Evolutionary conservation across 2,113 vertebrate genomes (phyloP), one percentile per base, ranked within the genome.

Genomic region (Peromyscus californicus): DNA sequence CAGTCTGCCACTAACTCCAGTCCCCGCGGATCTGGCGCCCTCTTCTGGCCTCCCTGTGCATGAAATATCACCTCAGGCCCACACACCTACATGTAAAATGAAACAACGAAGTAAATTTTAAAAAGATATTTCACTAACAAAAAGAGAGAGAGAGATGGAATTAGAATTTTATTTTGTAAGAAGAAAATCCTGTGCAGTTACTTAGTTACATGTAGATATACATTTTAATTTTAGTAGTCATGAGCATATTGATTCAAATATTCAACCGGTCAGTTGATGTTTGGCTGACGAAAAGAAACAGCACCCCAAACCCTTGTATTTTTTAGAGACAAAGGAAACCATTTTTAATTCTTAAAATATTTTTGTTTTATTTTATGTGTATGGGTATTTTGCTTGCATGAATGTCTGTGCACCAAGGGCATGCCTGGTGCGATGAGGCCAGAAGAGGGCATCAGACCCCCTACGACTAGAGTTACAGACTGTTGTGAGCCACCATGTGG

Each of bases 271-370:
- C 94, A 93, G 48, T 17, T 89, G 75, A 74, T 89, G 48, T 97
- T 97, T 98, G 96, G n/a, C n/a, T 93, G 75, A 69, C 95, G 96
- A 96, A 97, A 90, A 51, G 39, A 51, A 65, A 86, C 90, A 86
- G 39, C 31, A 89, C 61, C 22, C 84, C 17, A 70, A 22, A 82
- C 51, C 45, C 95, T 96, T 91, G 90, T 87, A 96, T 97, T 93
- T 97, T 78, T 88, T 93, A 97, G 96, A 22, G 69, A 95, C 96
- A 98, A 61, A n/a, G 48, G 31, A 80, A 69, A 17, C 48, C 16
- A 59, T 94, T 92, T 97, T 91, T 70, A 95, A 87, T 61, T 63
- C 15, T 45, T 84, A 84, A 63, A 63, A 83, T 7, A 26, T 29
- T 24, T 39, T 83, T 39, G 3, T 24, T 59, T 39, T 7, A 61